A percentile compares a stretch with the other conserved stretches of the same genome.
Evolutionary conservation across 2,113 vertebrate species (phyloP).

Genomic region (Varanus komodoensis): DNA sequence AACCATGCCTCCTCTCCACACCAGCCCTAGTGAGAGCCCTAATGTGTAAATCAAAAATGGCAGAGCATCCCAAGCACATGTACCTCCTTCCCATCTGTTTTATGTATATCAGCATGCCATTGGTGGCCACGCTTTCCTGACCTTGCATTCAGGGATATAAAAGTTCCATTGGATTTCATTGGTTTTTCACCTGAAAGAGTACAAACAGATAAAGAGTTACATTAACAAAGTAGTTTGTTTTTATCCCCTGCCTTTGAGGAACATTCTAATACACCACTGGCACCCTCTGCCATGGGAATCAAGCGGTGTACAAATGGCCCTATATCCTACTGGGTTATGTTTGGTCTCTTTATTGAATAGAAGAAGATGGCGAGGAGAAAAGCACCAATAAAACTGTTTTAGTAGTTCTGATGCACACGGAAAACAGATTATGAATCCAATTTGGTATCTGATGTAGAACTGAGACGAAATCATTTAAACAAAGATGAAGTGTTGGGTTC

Average conservation of each 20-base stretch:
- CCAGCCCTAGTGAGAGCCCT: background rate
- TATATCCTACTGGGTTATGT: background rate
- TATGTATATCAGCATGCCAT: constrained; percentile 50
- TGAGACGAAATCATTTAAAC: background rate
- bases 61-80: background rate
- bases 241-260: background rate
- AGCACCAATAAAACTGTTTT: background rate
- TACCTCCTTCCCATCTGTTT: constrained; percentile 58
- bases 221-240: background rate
- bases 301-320: background rate
- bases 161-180: constrained; percentile 22
- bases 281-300: background rate
- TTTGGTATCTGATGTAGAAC: background rate
- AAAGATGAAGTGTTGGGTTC: no score
- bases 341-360: background rate
- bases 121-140: rapidly evolving
- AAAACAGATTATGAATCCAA: background rate
- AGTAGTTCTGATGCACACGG: background rate
- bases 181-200: constrained; percentile 58
- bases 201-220: background rate
- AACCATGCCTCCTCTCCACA: no score
- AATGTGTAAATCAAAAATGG: background rate
- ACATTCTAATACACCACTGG: background rate
- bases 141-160: constrained; percentile 25
- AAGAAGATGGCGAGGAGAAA: background rate